Evolutionary conservation across 2,113 vertebrate genomes (phyloP).

Genomic region (Ceyx melanurus): DNA sequence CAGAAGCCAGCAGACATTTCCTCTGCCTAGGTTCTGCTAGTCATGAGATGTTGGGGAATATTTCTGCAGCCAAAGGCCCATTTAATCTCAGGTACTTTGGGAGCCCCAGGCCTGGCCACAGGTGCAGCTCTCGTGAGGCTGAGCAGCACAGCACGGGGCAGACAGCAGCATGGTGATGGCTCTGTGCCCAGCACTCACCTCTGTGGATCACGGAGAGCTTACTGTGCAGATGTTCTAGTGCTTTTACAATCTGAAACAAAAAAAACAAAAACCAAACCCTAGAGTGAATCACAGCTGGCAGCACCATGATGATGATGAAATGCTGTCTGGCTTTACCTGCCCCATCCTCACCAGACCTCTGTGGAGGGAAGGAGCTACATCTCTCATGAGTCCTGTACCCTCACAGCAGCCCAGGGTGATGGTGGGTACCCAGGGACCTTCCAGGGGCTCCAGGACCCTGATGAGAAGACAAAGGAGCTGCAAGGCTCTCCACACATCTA

Average conservation of each 20-base stretch:
- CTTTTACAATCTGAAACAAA: constrained; percentile 90
- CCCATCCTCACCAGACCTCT: background rate
- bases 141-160: rapidly evolving
- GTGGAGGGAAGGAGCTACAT: background rate
- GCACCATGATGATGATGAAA: background rate
- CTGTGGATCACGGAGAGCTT: constrained; percentile 96
- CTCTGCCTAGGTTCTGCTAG: background rate
- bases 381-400: rapidly evolving
- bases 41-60: background rate
- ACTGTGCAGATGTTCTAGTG: constrained; percentile 96
- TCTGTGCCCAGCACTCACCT: constrained; percentile 77
- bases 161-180: background rate
- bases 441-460: background rate
- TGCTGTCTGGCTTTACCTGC: background rate
- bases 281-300: constrained; percentile 19
- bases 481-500: background rate
- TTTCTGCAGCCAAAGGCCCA: background rate
- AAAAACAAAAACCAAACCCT: background rate
- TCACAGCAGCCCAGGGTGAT: background rate
- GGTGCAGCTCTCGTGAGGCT: background rate
- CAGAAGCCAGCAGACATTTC: background rate
- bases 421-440: background rate
- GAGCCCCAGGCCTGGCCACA: background rate
- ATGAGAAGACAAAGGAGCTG: background rate
- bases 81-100: background rate